Evolutionary conservation across 1,140 invertebrate species (phyloP).

Genomic region (Plectrocnemia conspersa): DNA sequence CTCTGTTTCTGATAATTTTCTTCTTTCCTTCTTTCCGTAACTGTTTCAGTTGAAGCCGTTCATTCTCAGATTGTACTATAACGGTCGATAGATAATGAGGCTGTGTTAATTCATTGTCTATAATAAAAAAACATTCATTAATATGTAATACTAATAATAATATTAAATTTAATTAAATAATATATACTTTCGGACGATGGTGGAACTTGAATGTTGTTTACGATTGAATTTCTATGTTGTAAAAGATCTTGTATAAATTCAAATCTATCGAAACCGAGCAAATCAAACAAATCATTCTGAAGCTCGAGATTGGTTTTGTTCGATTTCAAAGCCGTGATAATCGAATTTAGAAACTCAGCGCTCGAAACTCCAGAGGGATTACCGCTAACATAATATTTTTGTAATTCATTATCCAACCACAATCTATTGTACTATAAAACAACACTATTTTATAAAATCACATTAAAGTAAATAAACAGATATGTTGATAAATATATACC

Average conservation of each 20-base stretch:
- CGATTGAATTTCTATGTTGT: conserved; percentile 55
- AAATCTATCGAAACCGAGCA: conserved; percentile 83
- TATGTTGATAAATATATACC: no score
- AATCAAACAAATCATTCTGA: conserved; percentile 83
- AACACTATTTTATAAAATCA: conserved; percentile 17
- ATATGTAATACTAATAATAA: neutral
- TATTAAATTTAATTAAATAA: no score
- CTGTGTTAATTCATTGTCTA: conserved; percentile 35
- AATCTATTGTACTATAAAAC: conserved; percentile 54
- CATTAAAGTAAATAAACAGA: no score
- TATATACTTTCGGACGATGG: no score
- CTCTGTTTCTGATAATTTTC: conserved; percentile 51
- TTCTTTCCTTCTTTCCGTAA: conserved; percentile 87
- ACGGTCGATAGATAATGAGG: conserved; percentile 69
- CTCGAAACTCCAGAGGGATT: conserved; percentile 49
- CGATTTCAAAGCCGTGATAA: conserved; percentile 60
- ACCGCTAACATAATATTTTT: conserved; percentile 47
- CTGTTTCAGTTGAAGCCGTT: conserved; percentile 75
- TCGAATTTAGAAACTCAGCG: conserved; percentile 56
- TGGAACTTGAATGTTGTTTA: no score
- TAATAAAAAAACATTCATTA: neutral
- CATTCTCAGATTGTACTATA: conserved; percentile 77
- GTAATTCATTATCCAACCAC: conserved; percentile 55
- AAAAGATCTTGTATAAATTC: conserved; percentile 78
- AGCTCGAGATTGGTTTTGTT: conserved; percentile 65